Conservation (phyloP, 2,113 vertebrate genomes). For the Epinephelus fuscoguttatus region DNA sequence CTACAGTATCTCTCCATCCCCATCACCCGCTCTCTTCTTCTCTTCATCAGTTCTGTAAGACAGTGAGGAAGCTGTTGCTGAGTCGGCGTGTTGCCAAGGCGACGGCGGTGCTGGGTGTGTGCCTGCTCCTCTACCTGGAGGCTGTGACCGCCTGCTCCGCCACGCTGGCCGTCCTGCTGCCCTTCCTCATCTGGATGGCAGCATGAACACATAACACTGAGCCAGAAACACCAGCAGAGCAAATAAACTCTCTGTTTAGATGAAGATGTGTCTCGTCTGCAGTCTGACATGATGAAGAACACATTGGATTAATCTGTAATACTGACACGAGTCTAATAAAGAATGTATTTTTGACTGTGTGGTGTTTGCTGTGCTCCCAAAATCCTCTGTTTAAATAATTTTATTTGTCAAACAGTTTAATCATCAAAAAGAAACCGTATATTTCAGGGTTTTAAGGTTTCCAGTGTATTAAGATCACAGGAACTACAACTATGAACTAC, state of each 20-base stretch:
- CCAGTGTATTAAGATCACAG: neutral
- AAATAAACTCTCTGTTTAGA: too few species aligned
- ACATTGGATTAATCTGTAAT: neutral
- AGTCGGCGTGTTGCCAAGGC: constrained; percentile 74
- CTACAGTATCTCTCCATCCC: too few species aligned
- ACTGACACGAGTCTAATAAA: constrained; percentile 7
- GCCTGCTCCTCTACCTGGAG: constrained; percentile 57
- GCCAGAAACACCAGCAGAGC: too few species aligned
- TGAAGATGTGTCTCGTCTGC: too few species aligned
- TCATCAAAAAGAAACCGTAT: too few species aligned
- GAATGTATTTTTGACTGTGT: neutral
- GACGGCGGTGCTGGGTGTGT: constrained; percentile 61
- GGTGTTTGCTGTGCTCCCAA: neutral
- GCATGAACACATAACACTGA: constrained; percentile 49
- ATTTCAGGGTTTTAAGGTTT: too few species aligned
- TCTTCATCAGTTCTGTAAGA: constrained; percentile 82
- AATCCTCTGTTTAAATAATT: too few species aligned
- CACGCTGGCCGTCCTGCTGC: constrained; percentile 62
- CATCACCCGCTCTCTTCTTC: neutral
- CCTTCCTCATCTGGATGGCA: constrained; percentile 85
- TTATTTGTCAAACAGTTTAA: neutral
- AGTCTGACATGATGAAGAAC: too few species aligned
- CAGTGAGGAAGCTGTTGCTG: constrained; percentile 75
- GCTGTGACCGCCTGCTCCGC: constrained; percentile 33
- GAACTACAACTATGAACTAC: neutral